These are phyloP conservation scores for Tinamus major DNA, from an alignment of 2,797 vertebrate genomes.

Conservation along the genomic window DNA sequence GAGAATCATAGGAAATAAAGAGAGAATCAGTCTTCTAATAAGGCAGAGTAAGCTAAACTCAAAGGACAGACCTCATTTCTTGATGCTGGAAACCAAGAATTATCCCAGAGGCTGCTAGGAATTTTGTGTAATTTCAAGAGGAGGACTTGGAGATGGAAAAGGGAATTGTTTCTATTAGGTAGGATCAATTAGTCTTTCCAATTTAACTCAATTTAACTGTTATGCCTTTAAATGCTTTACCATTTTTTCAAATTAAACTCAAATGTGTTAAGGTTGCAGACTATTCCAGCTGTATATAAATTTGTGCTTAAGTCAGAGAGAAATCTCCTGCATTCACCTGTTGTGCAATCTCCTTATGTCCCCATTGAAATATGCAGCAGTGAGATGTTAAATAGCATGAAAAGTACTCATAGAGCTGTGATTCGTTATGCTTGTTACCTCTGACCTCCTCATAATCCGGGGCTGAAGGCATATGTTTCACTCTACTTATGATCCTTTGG, in stretches of 20 bases:
- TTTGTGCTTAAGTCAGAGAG: not conserved
- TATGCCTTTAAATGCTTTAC: not conserved
- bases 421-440: constrained; percentile 37
- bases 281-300: not conserved
- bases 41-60: not conserved
- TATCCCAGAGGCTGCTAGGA: not conserved
- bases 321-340: not conserved
- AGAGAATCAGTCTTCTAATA: not conserved
- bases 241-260: not conserved
- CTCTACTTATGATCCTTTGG: not conserved
- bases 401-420: constrained; percentile 13
- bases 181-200: not conserved
- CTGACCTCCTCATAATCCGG: constrained; percentile 1
- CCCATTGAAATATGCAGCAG: not conserved
- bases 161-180: not conserved
- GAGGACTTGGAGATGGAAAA: not conserved
- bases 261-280: not conserved
- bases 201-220: fast-evolving
- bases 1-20: not conserved
- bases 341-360: not conserved
- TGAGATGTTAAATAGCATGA: not conserved
- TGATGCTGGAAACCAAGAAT: not conserved
- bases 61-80: not conserved
- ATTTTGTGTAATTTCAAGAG: not conserved
- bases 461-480: not conserved